Base-by-base conservation (phyloP, 92 coral and sea anemone species). In the Palythoa grandiflora region DNA sequence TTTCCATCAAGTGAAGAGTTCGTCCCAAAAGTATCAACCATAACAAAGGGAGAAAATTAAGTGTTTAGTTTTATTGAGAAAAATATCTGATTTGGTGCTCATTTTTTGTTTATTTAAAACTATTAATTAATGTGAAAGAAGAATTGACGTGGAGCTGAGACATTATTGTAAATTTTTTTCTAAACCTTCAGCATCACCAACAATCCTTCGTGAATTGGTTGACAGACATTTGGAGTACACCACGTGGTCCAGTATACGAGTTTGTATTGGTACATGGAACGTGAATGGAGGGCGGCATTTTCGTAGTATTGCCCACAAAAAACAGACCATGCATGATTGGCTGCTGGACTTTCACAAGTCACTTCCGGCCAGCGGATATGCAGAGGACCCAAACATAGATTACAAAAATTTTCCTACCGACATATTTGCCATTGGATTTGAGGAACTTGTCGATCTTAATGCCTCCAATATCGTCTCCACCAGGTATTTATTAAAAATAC, bases 291-390 rank as follows among this genome's bases (percentile, higher is more conserved):
- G 99, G 65, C 96, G 93, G 76, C 99, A 97, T 83, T 97, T 95
- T 83, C 99, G 99, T 40, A 96, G 98, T 78, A 94, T 97, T 78
- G 99, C 99, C 53, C 98, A 97, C 91, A 97, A 95, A 68, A 97
- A 97, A 78, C 98, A 95, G 88, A 95, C 99, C 77, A 94, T 97
- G 93, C 98, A 97, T 59, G 98, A 96, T 83, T 97, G 99, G 99
- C 90, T 97, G 54, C 77, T 97, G 13, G 99, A 97, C 71, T 97
- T 97, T 74, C 98, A 97, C 89, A 87, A 88, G 81, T 77, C 93
- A 38, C 91, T 95, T 40, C 98, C 99, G 44, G 88, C 81, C 78
- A 96, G 97, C 79, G 96, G 97, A 73, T 91, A 91, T 71, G 84
- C 91, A 13, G 98, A 94, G 20, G 91, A 87, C 3, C 89, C 86